Conservation (phyloP, 2,113 vertebrate species). For the Amphiprion ocellaris region DNA sequence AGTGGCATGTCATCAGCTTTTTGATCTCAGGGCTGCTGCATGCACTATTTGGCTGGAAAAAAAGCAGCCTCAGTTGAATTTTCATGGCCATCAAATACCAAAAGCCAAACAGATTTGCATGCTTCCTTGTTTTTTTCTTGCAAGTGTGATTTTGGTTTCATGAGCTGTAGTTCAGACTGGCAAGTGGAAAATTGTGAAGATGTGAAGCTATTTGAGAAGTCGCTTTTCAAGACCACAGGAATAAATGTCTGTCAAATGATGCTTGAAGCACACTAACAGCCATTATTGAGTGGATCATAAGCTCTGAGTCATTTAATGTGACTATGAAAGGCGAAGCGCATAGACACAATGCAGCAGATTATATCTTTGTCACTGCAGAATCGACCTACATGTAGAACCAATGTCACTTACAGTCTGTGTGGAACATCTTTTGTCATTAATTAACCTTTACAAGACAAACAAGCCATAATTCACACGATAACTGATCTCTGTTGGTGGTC, state of each 20-base stretch:
- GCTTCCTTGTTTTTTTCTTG: slow-evolving; percentile 17
- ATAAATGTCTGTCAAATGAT: slow-evolving; percentile 10
- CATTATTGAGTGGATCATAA: slow-evolving; percentile 3
- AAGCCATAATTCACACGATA: neutral
- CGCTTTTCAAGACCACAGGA: neutral
- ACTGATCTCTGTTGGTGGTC: neutral
- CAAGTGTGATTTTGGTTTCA: slow-evolving; percentile 1
- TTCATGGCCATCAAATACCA: neutral
- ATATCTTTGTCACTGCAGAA: neutral
- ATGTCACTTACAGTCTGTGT: too few relatives aligned
- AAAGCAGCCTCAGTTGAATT: neutral
- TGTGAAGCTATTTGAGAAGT: slow-evolving; percentile 15
- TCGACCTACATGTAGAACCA: neutral
- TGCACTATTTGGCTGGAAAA: neutral
- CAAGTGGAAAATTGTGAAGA: slow-evolving; percentile 42
- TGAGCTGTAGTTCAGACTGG: slow-evolving; percentile 24
- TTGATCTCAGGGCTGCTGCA: neutral
- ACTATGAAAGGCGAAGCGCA: neutral
- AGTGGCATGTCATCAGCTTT: neutral
- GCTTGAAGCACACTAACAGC: neutral
- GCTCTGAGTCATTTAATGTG: slow-evolving; percentile 2
- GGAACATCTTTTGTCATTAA: too few relatives aligned
- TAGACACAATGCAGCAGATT: neutral
- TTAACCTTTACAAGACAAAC: too few relatives aligned
- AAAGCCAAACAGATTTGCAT: slow-evolving; percentile 7